These are phyloP conservation scores for Osedax frankpressi DNA, from an alignment of 2,888 invertebrate genomes.

Conservation along the genomic window DNA sequence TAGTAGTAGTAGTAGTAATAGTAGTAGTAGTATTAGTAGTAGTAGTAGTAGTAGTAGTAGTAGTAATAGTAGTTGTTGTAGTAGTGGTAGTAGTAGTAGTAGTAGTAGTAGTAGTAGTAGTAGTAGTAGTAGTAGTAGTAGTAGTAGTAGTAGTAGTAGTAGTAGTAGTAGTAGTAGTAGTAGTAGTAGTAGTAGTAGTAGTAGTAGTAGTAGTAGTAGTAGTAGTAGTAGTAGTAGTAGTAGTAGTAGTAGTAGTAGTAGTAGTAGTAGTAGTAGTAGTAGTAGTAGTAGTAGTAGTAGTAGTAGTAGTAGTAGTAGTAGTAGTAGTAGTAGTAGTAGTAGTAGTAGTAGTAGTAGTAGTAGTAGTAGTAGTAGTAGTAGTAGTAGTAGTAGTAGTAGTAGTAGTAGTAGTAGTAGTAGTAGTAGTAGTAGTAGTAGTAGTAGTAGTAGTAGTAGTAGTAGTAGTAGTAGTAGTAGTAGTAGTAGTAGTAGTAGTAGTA, in stretches of 20 bases:
- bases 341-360: neutral
- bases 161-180: slow-evolving; percentile 18
- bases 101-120: slow-evolving; percentile 19
- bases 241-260: slow-evolving; percentile 14
- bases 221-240: slow-evolving; percentile 17
- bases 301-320: slow-evolving; percentile 13
- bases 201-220: slow-evolving; percentile 13
- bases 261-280: slow-evolving; percentile 16
- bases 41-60: too few species aligned
- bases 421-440: neutral
- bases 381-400: neutral
- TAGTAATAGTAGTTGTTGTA: too few species aligned
- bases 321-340: slow-evolving; percentile 10
- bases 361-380: neutral
- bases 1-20: slow-evolving; percentile 18
- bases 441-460: neutral
- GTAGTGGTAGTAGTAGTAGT: slow-evolving; percentile 16
- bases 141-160: slow-evolving; percentile 19
- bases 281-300: slow-evolving; percentile 15
- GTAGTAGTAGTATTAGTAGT: too few species aligned
- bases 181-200: slow-evolving; percentile 18
- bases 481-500: neutral
- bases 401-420: neutral
- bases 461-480: neutral
- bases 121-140: slow-evolving; percentile 20